phyloP scores from a whole-genome alignment of 1,140 invertebrate species.

The Tetragnatha versicolor region DNA sequence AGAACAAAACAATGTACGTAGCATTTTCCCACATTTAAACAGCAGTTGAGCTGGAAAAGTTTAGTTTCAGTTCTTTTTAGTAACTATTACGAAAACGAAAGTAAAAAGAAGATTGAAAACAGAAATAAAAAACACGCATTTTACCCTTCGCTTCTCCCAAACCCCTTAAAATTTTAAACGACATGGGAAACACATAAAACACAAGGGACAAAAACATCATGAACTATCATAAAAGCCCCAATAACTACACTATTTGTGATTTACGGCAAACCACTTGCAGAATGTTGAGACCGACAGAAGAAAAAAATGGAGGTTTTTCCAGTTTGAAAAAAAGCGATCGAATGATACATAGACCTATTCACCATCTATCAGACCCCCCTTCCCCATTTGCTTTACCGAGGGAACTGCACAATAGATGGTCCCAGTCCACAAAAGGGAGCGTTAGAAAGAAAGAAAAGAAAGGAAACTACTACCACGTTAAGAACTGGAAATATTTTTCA shows the following conservation, averaged over 20 bases:
- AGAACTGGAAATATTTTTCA: conserved; percentile 54
- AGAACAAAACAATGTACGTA: no score
- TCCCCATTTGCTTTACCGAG: conserved; percentile 42
- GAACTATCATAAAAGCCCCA: conserved; percentile 51
- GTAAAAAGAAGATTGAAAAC: no score
- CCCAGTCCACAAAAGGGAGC: conserved; percentile 19
- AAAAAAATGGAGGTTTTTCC: conserved; percentile 42
- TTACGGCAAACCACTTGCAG: conserved; percentile 51
- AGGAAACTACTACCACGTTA: conserved; percentile 30
- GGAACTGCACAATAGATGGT: conserved; percentile 48
- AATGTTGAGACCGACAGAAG: conserved; percentile 13
- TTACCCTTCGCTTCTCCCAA: no score
- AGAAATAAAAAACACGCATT: no score
- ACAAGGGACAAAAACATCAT: conserved; percentile 32
- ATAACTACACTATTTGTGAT: conserved; percentile 55
- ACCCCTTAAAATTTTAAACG: no score
- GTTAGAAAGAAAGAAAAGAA: conserved; percentile 27
- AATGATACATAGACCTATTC: conserved; percentile 54
- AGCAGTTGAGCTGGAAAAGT: no score
- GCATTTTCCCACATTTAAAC: no score
- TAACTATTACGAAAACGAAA: no score
- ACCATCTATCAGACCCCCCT: conserved; percentile 41
- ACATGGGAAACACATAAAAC: conserved; percentile 19
- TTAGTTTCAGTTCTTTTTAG: no score
- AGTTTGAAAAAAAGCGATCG: conserved; percentile 48